These are phyloP conservation scores for Okapia johnstoni DNA, from an alignment of 2,113 vertebrate genomes.

Conservation along the genomic window DNA sequence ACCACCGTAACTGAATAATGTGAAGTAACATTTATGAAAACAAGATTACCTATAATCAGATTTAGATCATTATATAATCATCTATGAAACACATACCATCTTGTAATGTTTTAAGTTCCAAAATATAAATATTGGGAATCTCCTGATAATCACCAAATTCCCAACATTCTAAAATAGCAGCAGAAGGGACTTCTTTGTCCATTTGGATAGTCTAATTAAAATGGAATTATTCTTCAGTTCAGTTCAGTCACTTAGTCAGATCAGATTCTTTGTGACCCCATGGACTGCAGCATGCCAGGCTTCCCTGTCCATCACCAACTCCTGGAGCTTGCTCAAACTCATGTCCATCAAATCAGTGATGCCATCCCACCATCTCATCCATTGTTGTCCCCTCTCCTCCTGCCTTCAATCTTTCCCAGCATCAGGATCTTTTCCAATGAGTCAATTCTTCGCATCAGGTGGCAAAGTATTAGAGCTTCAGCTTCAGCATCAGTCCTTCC, in stretches of 20 bases:
- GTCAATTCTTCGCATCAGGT: neutral
- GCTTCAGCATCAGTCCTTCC: neutral
- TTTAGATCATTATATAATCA: neutral
- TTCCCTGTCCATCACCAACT: neutral
- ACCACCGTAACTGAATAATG: neutral
- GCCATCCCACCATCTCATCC: neutral
- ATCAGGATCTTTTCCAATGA: neutral
- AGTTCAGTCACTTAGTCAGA: neutral
- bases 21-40: neutral
- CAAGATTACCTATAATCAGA: neutral
- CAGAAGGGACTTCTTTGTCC: neutral
- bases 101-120: neutral
- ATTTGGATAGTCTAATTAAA: neutral
- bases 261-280: neutral
- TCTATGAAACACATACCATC: neutral
- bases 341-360: neutral
- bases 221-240: neutral
- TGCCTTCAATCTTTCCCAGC: neutral
- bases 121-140: neutral
- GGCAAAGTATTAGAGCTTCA: neutral
- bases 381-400: neutral
- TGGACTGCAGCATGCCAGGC: neutral
- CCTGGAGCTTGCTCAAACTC: neutral
- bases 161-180: neutral
- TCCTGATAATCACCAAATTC: neutral